Conservation (phyloP, 2,113 vertebrate genomes). For the Chloebia gouldiae region DNA sequence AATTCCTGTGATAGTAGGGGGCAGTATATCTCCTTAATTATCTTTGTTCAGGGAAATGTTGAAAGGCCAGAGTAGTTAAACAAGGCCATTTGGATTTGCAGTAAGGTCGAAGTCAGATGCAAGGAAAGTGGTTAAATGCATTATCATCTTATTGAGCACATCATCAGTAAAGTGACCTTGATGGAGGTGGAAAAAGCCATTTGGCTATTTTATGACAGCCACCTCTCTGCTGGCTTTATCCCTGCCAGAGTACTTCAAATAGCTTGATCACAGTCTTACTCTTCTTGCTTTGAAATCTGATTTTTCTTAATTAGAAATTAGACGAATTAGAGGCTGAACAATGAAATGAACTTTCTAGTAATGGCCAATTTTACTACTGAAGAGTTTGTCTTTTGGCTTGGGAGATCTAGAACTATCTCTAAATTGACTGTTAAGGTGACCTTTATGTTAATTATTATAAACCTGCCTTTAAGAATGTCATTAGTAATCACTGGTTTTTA, state of each 20-base stretch:
- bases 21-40: slow-evolving; percentile 78
- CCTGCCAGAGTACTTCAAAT: slow-evolving; percentile 63
- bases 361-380: background rate
- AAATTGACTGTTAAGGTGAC: slow-evolving; percentile 50
- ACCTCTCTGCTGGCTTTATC: slow-evolving; percentile 65
- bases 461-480: slow-evolving; percentile 50
- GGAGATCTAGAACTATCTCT: background rate
- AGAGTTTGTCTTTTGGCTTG: slow-evolving; percentile 1
- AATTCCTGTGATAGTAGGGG: slow-evolving; percentile 71
- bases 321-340: background rate
- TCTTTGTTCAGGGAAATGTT: slow-evolving; percentile 76
- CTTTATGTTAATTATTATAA: slow-evolving; percentile 10
- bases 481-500: slow-evolving; percentile 30
- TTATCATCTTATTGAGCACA: slow-evolving; percentile 73
- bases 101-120: slow-evolving; percentile 72
- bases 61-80: slow-evolving; percentile 76
- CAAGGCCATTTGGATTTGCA: slow-evolving; percentile 75
- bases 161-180: slow-evolving; percentile 78
- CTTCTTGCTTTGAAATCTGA: slow-evolving; percentile 68
- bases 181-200: slow-evolving; percentile 82
- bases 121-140: slow-evolving; percentile 77
- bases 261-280: slow-evolving; percentile 40
- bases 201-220: slow-evolving; percentile 79
- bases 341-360: background rate
- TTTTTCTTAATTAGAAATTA: slow-evolving; percentile 65